Percentiles rank a stretch among this genome's conserved stretches.
Evolutionary conservation across 2,113 vertebrate species (phyloP).

Genomic region (Oryzias woworae): DNA sequence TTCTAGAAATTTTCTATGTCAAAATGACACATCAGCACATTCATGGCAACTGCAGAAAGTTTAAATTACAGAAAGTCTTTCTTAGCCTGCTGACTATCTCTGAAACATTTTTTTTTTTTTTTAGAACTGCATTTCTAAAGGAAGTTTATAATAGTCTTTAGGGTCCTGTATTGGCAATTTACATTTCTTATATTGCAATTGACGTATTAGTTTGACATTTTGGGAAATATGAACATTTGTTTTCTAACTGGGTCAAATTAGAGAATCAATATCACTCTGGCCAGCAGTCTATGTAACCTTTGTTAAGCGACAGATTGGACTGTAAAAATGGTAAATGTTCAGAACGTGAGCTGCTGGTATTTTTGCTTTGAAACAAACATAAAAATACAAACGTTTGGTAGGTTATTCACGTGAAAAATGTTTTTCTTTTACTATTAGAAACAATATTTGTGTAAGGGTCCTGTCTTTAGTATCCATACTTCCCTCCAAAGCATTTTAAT

Average conservation of each 20-base stretch:
- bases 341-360: conserved; percentile 4
- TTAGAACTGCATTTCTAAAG: background rate
- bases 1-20: too few relatives aligned
- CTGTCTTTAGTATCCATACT: too few relatives aligned
- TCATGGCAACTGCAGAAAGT: background rate
- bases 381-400: too few relatives aligned
- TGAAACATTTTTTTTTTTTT: background rate
- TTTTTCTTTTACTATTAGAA: too few relatives aligned
- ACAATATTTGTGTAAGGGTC: too few relatives aligned
- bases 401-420: too few relatives aligned
- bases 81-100: background rate
- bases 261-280: conserved; percentile 2
- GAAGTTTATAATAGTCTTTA: background rate
- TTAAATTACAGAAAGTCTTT: background rate
- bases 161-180: background rate
- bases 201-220: conserved; percentile 18
- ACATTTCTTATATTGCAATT: background rate
- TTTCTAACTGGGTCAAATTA: background rate
- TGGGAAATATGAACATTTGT: conserved; percentile 4
- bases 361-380: too few relatives aligned
- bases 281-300: background rate
- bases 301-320: conserved; percentile 4
- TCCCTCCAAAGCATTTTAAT: too few relatives aligned
- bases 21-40: background rate
- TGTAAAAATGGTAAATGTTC: conserved; percentile 19